These are phyloP conservation scores for Ophion obscuratus DNA, from an alignment of 2,888 invertebrate genomes.

Conservation along the genomic window DNA sequence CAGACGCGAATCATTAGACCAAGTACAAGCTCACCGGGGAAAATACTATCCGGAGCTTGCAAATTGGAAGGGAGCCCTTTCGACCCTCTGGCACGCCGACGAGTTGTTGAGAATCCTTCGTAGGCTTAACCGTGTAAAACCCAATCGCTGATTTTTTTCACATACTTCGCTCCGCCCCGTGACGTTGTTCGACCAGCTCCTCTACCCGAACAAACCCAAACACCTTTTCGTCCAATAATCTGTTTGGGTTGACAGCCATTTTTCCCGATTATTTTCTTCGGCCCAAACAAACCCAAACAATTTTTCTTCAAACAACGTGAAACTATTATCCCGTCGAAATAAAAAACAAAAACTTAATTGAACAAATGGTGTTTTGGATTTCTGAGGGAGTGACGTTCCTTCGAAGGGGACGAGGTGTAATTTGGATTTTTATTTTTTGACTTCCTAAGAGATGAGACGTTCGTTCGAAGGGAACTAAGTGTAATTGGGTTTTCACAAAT, in stretches of 20 bases:
- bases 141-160: constrained; percentile 73
- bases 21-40: constrained; percentile 70
- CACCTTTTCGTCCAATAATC: not conserved
- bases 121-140: constrained; percentile 36
- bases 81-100: constrained; percentile 52
- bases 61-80: constrained; percentile 64
- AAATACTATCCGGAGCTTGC: constrained; percentile 68
- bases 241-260: too few relatives aligned
- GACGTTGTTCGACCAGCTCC: not conserved
- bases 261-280: too few relatives aligned
- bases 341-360: too few relatives aligned
- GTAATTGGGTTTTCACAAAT: too few relatives aligned
- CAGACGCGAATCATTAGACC: constrained; percentile 71
- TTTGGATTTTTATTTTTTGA: too few relatives aligned
- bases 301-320: not conserved
- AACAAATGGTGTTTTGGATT: too few relatives aligned
- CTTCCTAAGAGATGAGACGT: too few relatives aligned
- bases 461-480: too few relatives aligned
- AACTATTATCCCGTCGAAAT: too few relatives aligned
- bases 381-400: too few relatives aligned
- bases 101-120: constrained; percentile 32
- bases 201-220: not conserved
- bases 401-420: too few relatives aligned
- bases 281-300: not conserved
- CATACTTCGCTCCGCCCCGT: not conserved